phyloP scores from a whole-genome alignment of 2,797 vertebrate species.

The Pseudochirops corinnae region DNA sequence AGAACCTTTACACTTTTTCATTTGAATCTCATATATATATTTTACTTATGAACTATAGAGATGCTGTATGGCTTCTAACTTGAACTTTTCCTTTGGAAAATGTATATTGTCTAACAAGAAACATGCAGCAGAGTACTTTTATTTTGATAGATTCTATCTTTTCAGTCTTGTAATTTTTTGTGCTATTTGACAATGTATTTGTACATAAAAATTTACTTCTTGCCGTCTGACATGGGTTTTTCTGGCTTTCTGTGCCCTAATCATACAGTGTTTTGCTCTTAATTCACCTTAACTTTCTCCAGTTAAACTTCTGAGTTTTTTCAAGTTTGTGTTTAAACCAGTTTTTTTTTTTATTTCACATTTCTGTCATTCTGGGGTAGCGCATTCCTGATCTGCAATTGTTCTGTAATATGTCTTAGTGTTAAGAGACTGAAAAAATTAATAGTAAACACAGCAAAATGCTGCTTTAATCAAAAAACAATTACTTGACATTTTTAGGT shows the following conservation, averaged over 20 bases:
- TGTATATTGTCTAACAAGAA: constrained; percentile 80
- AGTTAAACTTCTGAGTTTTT: constrained; percentile 81
- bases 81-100: constrained; percentile 68
- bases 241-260: constrained; percentile 91
- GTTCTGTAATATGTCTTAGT: constrained; percentile 79
- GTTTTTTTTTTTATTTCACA: constrained; percentile 81
- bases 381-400: constrained; percentile 93
- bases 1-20: constrained; percentile 54
- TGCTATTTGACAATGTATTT: constrained; percentile 71
- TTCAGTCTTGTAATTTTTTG: constrained; percentile 66
- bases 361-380: constrained; percentile 89
- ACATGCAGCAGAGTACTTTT: constrained; percentile 95
- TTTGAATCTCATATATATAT: constrained; percentile 34
- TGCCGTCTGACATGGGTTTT: constrained; percentile 99
- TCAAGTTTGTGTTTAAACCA: constrained; percentile 81
- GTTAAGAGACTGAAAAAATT: constrained; percentile 66
- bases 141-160: constrained; percentile 67
- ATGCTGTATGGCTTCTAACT: constrained; percentile 55
- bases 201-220: constrained; percentile 84
- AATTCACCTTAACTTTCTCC: constrained; percentile 78
- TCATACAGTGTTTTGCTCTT: constrained; percentile 79
- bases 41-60: constrained; percentile 54
- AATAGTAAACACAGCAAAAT: constrained; percentile 58
- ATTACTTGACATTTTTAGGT: constrained; percentile 60
- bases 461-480: constrained; percentile 68